phyloP scores from a whole-genome alignment of 2,888 invertebrate species.

The Zele albiditarsus region DNA sequence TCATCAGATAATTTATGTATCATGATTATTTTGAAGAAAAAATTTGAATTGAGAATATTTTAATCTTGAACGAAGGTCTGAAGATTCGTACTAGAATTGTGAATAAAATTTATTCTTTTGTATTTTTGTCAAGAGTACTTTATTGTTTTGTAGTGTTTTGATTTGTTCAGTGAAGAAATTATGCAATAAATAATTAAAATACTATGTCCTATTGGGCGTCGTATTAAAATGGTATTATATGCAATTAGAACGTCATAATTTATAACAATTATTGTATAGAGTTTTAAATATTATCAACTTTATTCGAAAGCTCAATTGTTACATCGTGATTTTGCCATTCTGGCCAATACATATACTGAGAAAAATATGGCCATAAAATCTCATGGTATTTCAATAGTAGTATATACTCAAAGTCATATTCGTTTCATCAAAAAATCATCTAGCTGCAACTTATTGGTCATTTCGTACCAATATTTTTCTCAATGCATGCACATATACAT shows the following conservation, averaged over 20 bases:
- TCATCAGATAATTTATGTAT: background rate
- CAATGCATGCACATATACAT: background rate
- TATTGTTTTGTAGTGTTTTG: background rate
- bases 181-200: too few species aligned
- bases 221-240: background rate
- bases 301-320: slow-evolving; percentile 57
- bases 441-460: too few species aligned
- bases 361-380: too few species aligned
- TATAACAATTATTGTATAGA: slow-evolving; percentile 34
- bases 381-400: background rate
- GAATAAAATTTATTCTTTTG: background rate
- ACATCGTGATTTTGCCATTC: slow-evolving; percentile 47
- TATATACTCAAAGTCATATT: background rate
- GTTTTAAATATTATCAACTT: slow-evolving; percentile 70
- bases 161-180: too few species aligned
- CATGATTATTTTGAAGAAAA: background rate
- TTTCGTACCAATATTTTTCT: too few species aligned
- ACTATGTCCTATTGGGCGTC: too few species aligned
- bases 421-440: too few species aligned
- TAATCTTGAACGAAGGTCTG: too few species aligned
- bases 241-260: background rate
- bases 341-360: slow-evolving; percentile 32
- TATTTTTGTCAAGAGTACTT: background rate
- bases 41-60: background rate
- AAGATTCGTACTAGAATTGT: background rate